Evolutionary conservation across 2,888 invertebrate genomes (phyloP).

Genomic region (Apotomis betuletana): DNA sequence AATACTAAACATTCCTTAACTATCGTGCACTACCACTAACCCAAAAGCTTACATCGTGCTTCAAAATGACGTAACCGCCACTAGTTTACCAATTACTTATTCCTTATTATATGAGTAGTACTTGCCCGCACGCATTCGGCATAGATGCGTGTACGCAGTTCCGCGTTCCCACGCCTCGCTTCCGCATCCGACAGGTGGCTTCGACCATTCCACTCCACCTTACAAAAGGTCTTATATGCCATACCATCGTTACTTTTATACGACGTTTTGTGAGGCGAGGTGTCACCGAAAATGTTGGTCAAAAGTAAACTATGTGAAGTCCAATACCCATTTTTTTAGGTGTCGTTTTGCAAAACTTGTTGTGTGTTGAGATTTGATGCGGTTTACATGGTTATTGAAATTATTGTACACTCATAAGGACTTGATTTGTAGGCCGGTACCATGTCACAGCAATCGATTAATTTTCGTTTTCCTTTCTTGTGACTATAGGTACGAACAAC

Average conservation of each 20-base stretch:
- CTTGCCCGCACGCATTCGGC: constrained; percentile 3
- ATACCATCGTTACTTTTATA: not conserved
- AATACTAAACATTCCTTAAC: not conserved
- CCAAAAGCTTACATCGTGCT: not conserved
- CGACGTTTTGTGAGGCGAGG: not conserved
- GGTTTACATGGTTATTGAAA: not conserved
- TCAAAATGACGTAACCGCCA: not conserved
- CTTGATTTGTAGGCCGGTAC: not conserved
- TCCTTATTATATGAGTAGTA: not conserved
- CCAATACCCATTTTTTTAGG: not conserved
- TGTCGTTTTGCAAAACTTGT: not conserved
- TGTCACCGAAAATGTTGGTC: not conserved
- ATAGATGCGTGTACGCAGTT: constrained; percentile 36
- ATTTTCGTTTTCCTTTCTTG: not conserved
- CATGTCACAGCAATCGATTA: constrained; percentile 1
- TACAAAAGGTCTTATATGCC: not conserved
- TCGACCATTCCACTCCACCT: not conserved
- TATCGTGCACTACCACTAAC: not conserved
- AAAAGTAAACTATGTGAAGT: constrained; percentile 4
- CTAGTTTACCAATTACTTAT: not conserved
- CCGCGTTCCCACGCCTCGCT: constrained; percentile 60
- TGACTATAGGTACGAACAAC: not conserved
- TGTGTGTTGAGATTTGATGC: constrained; percentile 9
- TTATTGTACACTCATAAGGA: not conserved
- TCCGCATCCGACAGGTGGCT: constrained; percentile 56